phyloP scores from a whole-genome alignment of 2,797 vertebrate genomes.

The Mus minutoides region DNA sequence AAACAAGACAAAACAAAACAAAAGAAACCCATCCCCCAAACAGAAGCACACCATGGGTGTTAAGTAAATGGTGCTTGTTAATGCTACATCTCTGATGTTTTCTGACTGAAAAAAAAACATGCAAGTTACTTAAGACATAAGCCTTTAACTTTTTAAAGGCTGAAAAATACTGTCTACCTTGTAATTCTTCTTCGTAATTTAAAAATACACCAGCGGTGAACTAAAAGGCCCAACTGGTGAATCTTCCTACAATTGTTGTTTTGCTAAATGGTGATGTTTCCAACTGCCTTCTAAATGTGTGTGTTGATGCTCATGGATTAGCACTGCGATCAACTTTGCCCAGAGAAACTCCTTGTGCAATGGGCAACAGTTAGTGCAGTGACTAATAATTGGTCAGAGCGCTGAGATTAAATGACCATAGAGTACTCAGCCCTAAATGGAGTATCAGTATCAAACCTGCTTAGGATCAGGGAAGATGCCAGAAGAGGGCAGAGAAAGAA shows the following conservation, averaged over 20 bases:
- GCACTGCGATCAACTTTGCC: background rate
- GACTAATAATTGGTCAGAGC: background rate
- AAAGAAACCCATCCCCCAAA: background rate
- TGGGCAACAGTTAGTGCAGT: background rate
- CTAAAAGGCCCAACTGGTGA: too few species aligned
- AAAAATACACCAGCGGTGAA: background rate
- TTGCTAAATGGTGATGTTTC: background rate
- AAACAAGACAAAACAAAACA: too few species aligned
- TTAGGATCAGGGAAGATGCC: background rate
- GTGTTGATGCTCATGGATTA: background rate
- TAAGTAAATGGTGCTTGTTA: background rate
- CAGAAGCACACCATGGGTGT: background rate
- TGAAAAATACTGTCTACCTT: background rate
- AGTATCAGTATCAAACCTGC: background rate
- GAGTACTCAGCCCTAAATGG: background rate
- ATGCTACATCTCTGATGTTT: background rate
- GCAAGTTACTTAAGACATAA: background rate
- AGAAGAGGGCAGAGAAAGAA: background rate
- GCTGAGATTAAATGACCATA: background rate
- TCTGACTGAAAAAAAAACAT: background rate
- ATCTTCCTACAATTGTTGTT: background rate
- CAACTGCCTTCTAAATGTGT: background rate
- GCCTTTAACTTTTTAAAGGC: background rate
- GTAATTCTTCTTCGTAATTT: background rate
- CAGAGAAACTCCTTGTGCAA: background rate